Evolutionary conservation across 2,888 invertebrate genomes (phyloP).

Genomic region (Perizoma flavofasciatum): DNA sequence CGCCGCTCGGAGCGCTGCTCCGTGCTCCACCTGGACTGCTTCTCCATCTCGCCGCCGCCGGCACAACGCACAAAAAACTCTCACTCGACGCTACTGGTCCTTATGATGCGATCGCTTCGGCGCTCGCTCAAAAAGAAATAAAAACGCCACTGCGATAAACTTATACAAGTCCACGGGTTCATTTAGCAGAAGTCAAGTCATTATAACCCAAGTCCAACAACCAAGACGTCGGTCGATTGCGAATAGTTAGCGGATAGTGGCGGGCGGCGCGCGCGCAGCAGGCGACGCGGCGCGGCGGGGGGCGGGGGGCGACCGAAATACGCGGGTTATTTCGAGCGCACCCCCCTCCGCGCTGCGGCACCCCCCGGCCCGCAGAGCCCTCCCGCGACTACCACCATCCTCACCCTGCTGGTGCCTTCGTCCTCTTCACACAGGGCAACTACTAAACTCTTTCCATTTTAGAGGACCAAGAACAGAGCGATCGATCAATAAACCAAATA

Average conservation of each 20-base stretch:
- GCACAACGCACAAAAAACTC: conserved; percentile 78
- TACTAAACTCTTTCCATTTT: no score
- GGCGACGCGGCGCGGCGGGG: conserved; percentile 47
- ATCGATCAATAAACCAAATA: no score
- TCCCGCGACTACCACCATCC: conserved; percentile 24
- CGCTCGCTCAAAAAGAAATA: conserved; percentile 66
- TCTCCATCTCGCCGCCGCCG: conserved; percentile 87
- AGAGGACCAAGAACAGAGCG: no score
- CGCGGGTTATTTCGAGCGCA: conserved; percentile 77
- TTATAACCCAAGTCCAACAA: conserved; percentile 88
- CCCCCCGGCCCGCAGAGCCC: conserved; percentile 34
- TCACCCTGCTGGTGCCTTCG: neutral
- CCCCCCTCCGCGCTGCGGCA: conserved; percentile 46
- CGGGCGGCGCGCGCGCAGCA: conserved; percentile 59
- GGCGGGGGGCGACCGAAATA: conserved; percentile 75
- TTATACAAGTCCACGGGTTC: conserved; percentile 83
- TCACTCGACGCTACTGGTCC: conserved; percentile 78
- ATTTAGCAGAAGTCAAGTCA: conserved; percentile 91
- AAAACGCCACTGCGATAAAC: conserved; percentile 79
- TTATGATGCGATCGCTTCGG: conserved; percentile 65
- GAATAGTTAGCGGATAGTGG: conserved; percentile 95
- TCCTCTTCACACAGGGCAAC: no score
- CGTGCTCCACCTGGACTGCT: conserved; percentile 84
- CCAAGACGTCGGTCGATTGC: conserved; percentile 97
- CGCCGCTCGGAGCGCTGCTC: conserved; percentile 79